phyloP scores from a whole-genome alignment of 2,113 vertebrate genomes.

The Trogon surrucura region DNA sequence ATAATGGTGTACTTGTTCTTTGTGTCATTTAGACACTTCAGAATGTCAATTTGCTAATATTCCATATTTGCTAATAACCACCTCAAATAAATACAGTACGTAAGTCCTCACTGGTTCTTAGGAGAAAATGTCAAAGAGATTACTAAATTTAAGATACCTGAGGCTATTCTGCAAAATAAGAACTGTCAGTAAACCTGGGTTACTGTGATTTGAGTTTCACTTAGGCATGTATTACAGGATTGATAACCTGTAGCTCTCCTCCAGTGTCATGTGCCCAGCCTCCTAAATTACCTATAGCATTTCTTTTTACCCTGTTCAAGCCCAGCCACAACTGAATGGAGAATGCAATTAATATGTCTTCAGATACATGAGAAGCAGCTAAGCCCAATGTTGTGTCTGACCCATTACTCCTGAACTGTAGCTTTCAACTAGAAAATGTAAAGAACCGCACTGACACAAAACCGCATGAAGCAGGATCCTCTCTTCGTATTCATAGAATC shows the following conservation, averaged over 20 bases:
- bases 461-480: not conserved
- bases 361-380: not conserved
- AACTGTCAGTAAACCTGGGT: not conserved
- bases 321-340: not conserved
- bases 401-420: not conserved
- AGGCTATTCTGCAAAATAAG: not conserved
- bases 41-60: not conserved
- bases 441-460: not conserved
- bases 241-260: not conserved
- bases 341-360: not conserved
- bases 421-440: not conserved
- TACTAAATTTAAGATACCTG: not conserved
- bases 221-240: not conserved
- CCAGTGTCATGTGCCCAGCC: not conserved
- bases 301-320: not conserved
- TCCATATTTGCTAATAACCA: not conserved
- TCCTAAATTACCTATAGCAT: not conserved
- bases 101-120: not conserved
- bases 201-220: not conserved
- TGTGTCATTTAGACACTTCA: constrained; percentile 29
- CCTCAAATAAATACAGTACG: not conserved
- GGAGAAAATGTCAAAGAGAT: not conserved
- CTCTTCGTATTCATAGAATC: not conserved
- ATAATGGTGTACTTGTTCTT: constrained; percentile 29
- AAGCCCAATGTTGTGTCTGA: not conserved